Evolutionary conservation across 2,797 vertebrate species (phyloP), one percentile per base, ranked within the genome.

Genomic region (Crypturellus tataupa): DNA sequence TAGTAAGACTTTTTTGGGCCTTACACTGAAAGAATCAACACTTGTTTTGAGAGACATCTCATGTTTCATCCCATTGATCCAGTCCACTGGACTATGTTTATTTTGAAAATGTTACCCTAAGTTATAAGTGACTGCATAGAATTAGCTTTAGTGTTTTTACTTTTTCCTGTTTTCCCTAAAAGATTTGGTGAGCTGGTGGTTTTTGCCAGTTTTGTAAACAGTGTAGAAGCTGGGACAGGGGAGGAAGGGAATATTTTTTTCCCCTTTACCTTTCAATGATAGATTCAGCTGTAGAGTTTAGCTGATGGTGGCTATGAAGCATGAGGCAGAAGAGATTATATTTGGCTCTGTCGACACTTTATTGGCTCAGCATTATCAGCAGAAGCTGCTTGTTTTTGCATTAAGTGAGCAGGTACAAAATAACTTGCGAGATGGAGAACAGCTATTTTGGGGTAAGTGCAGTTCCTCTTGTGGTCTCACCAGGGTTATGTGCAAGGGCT

Each of bases 381-480:
- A 85, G 84, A 81, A 92, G 40, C 63, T 44, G 58, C 42, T 67
- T 92, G 37, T 1, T 85, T 93, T 84, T 87, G 59, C 73, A 44
- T 67, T n/a, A 92, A 80, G 44, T 62, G 51, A 83, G 40, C 33
- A 63, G 78, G 68, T 90, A 90, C 39, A 79, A 53, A 91, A 91
- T 69, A 6, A 62, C 60, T 65, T 80, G 3, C 11, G 62, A 94
- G 85, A 76, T 33, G 37, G 59, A 51, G 23, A 75, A 62, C 58
- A 83, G 69, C 53, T 94, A 69, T 83, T 90, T 94, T 76, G 58
- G 75, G 84, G n/a, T 4, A 87, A 23, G 49, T 80, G 71, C 55
- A 85, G 0, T 83, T 92, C 23, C 14, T 79, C 10, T 67, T 11
- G 6, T 87, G 65, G 62, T 63, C 62, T 76, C n/a, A n/a, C 35